Evolutionary conservation across 30 jellyfish, hydroid and myxozoan species (phyloP).

Genomic region (Rhopilema esculentum): DNA sequence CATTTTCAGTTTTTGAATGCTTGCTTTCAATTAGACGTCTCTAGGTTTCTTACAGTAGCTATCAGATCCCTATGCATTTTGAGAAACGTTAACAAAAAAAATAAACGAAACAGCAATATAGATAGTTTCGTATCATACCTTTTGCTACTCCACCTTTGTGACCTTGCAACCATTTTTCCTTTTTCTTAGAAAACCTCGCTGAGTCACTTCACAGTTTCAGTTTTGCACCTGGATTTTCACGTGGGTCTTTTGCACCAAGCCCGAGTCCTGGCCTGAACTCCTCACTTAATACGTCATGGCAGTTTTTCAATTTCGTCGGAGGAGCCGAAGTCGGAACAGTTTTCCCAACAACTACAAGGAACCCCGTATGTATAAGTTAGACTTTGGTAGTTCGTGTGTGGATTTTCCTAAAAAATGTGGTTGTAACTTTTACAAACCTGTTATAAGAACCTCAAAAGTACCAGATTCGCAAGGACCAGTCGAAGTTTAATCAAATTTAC

Average conservation of each 20-base stretch:
- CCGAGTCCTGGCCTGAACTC: conserved; percentile 72
- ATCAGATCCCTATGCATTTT: too few relatives aligned
- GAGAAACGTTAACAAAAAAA: too few relatives aligned
- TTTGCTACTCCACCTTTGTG: too few relatives aligned
- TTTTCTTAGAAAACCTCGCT: conserved; percentile 54
- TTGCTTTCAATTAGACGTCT: too few relatives aligned
- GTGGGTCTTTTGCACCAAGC: conserved; percentile 64
- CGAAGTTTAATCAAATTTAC: neutral
- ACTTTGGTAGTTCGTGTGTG: neutral
- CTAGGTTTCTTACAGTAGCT: too few relatives aligned
- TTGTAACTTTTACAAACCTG: too few relatives aligned
- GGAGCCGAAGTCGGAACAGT: conserved; percentile 74
- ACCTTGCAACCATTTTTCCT: neutral
- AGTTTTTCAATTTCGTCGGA: conserved; percentile 76
- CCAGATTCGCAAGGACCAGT: too few relatives aligned
- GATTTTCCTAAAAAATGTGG: too few relatives aligned
- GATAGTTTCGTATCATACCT: too few relatives aligned
- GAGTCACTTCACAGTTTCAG: conserved; percentile 84
- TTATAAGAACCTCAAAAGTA: too few relatives aligned
- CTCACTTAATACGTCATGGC: conserved; percentile 84
- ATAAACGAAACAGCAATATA: too few relatives aligned
- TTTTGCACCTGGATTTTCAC: conserved; percentile 57
- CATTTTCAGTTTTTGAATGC: too few relatives aligned
- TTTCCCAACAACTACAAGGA: conserved; percentile 60
- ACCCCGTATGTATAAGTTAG: conserved; percentile 57